Conservation (phyloP, 2,113 vertebrate genomes). For the Caretta caretta region DNA sequence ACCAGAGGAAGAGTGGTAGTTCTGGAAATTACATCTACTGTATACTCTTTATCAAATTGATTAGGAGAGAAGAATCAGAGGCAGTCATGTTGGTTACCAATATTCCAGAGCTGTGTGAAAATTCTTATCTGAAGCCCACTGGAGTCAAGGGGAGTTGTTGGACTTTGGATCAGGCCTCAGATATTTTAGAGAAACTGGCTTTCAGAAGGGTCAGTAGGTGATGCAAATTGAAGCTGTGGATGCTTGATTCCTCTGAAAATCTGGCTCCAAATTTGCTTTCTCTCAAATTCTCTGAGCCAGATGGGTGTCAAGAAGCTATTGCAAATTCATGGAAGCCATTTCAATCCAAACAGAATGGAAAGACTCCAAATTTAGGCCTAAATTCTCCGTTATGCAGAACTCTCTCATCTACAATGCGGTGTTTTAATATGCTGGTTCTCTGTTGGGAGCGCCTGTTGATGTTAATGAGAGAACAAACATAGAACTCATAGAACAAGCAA, state of each 20-base stretch:
- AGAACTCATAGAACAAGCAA: fast-evolving
- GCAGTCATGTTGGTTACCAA: background rate
- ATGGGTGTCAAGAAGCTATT: background rate
- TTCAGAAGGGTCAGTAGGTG: fast-evolving
- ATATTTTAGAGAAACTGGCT: fast-evolving
- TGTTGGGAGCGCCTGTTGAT: fast-evolving
- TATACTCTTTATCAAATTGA: fast-evolving
- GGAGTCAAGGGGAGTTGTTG: background rate
- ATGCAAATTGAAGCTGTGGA: fast-evolving
- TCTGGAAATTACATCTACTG: background rate
- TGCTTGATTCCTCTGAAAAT: fast-evolving
- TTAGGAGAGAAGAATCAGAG: fast-evolving
- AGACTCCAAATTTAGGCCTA: background rate
- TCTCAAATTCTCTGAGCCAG: fast-evolving
- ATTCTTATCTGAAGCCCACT: background rate
- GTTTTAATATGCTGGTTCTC: background rate
- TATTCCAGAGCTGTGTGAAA: fast-evolving
- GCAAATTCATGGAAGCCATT: fast-evolving
- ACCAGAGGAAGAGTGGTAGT: fast-evolving
- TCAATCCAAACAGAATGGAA: fast-evolving
- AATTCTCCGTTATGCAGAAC: fast-evolving
- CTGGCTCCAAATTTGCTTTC: background rate
- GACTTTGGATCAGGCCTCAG: background rate
- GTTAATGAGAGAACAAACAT: background rate
- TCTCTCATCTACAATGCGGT: background rate